Conservation (phyloP, 2,113 vertebrate species). For the Notarius quadriscutis region DNA sequence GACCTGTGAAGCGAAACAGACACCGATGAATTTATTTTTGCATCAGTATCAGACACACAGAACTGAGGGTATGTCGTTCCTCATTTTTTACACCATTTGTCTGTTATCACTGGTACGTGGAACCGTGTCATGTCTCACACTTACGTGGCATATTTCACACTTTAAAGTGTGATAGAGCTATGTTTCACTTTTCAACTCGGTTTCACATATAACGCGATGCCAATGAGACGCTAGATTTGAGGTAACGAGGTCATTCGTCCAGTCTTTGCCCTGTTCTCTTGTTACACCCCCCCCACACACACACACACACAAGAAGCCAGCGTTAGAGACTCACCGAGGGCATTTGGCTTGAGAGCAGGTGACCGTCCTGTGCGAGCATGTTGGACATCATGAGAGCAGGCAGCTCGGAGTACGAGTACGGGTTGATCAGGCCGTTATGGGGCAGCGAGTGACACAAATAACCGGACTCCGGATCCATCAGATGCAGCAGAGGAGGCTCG, state of each 20-base stretch:
- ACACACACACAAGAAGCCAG: neutral
- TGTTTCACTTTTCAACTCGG: neutral
- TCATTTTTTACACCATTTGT: conserved; percentile 35
- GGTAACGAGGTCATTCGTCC: neutral
- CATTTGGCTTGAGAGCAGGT: conserved; percentile 93
- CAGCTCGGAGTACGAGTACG: conserved; percentile 94
- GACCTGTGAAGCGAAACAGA: conserved; percentile 59
- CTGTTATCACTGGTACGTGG: conserved; percentile 1
- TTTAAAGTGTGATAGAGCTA: neutral
- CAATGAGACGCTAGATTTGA: neutral
- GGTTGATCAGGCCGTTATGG: conserved; percentile 92
- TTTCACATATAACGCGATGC: neutral
- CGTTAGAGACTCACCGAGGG: conserved; percentile 85
- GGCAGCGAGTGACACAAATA: conserved; percentile 95
- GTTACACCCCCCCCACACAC: neutral
- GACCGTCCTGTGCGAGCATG: conserved; percentile 94
- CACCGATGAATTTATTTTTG: conserved; percentile 68
- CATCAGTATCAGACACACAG: conserved; percentile 59
- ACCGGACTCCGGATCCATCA: conserved; percentile 93
- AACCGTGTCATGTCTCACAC: neutral
- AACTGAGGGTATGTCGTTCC: conserved; percentile 49
- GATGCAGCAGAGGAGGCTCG: conserved; percentile 88
- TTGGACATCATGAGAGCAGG: conserved; percentile 98
- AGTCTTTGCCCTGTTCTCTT: neutral
- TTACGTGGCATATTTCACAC: neutral